Percentiles rank a stretch among this genome's conserved stretches.
phyloP scores from a whole-genome alignment of 2,113 vertebrate genomes.

The Grallaria varia region DNA sequence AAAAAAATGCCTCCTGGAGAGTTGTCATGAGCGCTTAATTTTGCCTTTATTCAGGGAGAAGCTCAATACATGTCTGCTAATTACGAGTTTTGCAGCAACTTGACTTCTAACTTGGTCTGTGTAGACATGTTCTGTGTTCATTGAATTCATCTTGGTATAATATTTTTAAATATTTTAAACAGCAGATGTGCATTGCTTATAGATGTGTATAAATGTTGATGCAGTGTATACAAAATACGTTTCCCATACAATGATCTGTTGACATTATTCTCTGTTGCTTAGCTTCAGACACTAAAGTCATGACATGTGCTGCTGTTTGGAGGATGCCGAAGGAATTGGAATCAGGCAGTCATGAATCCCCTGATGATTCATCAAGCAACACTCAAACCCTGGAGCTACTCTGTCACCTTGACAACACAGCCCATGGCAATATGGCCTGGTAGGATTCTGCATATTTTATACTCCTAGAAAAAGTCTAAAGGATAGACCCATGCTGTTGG shows the following conservation, averaged over 20 bases:
- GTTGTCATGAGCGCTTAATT: neutral
- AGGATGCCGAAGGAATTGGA: slow-evolving; percentile 96
- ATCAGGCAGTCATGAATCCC: slow-evolving; percentile 92
- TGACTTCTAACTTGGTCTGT: neutral
- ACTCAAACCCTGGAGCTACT: slow-evolving; percentile 95
- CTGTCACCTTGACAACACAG: slow-evolving; percentile 92
- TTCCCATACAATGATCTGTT: slow-evolving; percentile 58
- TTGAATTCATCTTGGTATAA: slow-evolving; percentile 9
- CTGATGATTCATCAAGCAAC: slow-evolving; percentile 93
- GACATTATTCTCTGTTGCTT: slow-evolving; percentile 68
- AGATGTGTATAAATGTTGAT: slow-evolving; percentile 30
- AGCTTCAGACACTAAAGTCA: slow-evolving; percentile 92
- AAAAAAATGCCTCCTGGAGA: neutral
- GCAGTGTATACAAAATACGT: slow-evolving; percentile 9
- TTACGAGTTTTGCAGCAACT: neutral
- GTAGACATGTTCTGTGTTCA: neutral
- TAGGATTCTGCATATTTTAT: slow-evolving; percentile 81
- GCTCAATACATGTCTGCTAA: neutral
- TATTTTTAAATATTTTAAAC: slow-evolving; percentile 49
- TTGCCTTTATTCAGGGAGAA: neutral
- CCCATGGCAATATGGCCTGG: slow-evolving; percentile 90
- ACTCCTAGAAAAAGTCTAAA: neutral
- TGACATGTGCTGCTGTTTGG: slow-evolving; percentile 93
- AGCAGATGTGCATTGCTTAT: slow-evolving; percentile 36
- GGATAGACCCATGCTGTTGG: slow-evolving; percentile 14